Percentiles rank a stretch among this genome's conserved stretches.
phyloP scores from a whole-genome alignment of 2,888 invertebrate genomes.

The Prenolepis imparis region DNA sequence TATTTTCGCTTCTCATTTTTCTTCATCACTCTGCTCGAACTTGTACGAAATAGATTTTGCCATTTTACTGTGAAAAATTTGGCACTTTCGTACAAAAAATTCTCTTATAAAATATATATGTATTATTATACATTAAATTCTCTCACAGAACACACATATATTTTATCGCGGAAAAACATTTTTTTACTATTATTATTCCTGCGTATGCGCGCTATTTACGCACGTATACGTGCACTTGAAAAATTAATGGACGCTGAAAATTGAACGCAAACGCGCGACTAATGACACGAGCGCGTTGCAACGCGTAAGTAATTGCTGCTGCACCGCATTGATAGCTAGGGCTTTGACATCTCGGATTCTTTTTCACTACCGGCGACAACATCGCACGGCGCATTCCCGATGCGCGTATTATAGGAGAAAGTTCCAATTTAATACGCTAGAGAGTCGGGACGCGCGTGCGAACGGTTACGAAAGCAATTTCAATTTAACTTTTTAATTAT shows the following conservation, averaged over 20 bases:
- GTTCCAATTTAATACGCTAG: conserved; percentile 67
- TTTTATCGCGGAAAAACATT: conserved; percentile 19
- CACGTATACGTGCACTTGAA: neutral
- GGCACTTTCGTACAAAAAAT: conserved; percentile 7
- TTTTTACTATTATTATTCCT: conserved; percentile 9
- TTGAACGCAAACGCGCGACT: conserved; percentile 11
- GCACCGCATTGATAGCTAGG: conserved; percentile 31
- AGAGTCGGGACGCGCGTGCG: conserved; percentile 11
- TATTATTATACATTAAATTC: neutral
- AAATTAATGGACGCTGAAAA: conserved; percentile 29
- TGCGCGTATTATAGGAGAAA: conserved; percentile 42
- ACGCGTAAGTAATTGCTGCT: conserved; percentile 37
- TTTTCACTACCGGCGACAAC: conserved; percentile 27
- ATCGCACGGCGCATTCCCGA: conserved; percentile 5
- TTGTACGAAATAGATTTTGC: conserved; percentile 35
- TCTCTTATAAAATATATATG: neutral
- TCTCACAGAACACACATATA: neutral
- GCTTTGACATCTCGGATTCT: conserved; percentile 42
- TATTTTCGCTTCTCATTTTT: conserved; percentile 42
- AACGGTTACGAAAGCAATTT: conserved; percentile 68
- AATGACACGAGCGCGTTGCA: conserved; percentile 3
- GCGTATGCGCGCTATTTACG: neutral
- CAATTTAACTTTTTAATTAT: conserved; percentile 77
- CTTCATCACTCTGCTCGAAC: conserved; percentile 31
- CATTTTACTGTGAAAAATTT: conserved; percentile 47